A percentile compares a stretch with the other conserved stretches of the same genome.
Evolutionary conservation across 1,140 invertebrate genomes (phyloP).

Genomic region (Microplitis mediator): DNA sequence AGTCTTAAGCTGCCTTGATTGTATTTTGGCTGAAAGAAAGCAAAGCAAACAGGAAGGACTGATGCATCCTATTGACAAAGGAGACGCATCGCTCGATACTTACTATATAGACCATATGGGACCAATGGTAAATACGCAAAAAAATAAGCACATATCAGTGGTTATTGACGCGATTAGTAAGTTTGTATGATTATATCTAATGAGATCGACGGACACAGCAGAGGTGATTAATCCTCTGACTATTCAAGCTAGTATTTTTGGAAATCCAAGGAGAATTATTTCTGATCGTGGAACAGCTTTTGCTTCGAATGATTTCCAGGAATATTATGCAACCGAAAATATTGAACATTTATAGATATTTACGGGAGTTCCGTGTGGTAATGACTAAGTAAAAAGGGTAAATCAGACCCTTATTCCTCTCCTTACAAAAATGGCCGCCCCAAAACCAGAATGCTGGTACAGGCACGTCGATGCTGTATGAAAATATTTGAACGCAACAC

Average conservation of each 20-base stretch:
- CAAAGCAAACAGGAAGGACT: constrained; percentile 55
- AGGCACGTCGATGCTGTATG: constrained; percentile 42
- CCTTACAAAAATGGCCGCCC: constrained; percentile 42
- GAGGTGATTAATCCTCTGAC: constrained; percentile 19
- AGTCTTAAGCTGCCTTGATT: constrained; percentile 48
- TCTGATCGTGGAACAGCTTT: constrained; percentile 31
- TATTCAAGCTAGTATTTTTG: constrained; percentile 41
- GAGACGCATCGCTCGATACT: constrained; percentile 37
- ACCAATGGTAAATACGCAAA: constrained; percentile 30
- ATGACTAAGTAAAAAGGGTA: constrained; percentile 29
- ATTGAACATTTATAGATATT: constrained; percentile 24
- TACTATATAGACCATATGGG: constrained; percentile 47
- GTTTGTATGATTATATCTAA: constrained; percentile 37
- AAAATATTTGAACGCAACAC: constrained; percentile 44
- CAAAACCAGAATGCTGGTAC: constrained; percentile 44
- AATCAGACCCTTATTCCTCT: constrained; percentile 38
- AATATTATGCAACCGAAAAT: constrained; percentile 24
- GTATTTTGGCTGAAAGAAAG: constrained; percentile 50
- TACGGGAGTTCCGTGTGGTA: constrained; percentile 24
- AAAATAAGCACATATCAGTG: constrained; percentile 34
- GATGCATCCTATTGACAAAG: constrained; percentile 44
- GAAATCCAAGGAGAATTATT: constrained; percentile 41
- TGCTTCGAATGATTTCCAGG: constrained; percentile 24
- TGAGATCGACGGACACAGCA: constrained; percentile 27
- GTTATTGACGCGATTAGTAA: constrained; percentile 40